phyloP scores from a whole-genome alignment of 2,888 invertebrate genomes.

The Himalopsyche tibetana region DNA sequence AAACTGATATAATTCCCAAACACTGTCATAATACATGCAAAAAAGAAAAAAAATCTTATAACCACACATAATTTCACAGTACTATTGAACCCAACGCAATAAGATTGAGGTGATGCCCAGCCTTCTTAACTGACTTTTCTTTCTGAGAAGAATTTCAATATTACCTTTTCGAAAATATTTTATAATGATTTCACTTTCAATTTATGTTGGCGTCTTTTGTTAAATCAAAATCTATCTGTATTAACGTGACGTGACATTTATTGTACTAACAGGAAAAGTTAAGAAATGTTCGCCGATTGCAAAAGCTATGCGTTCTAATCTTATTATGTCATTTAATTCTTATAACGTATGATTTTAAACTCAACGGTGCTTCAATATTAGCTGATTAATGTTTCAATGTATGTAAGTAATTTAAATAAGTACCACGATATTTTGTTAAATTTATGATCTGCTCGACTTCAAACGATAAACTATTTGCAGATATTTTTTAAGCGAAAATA shows the following conservation, averaged over 20 bases:
- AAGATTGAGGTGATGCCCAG: constrained; percentile 14
- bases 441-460: no score
- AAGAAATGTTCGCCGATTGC: constrained; percentile 29
- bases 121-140: constrained; percentile 31
- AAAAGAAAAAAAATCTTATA: neutral
- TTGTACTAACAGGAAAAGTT: constrained; percentile 37
- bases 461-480: no score
- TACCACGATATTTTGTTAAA: no score
- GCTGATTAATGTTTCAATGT: constrained; percentile 8
- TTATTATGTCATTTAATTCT: constrained; percentile 38
- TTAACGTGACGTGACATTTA: constrained; percentile 43
- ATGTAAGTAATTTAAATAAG: neutral
- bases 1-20: constrained; percentile 7
- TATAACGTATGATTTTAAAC: constrained; percentile 4
- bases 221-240: constrained; percentile 42
- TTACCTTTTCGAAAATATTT: constrained; percentile 28
- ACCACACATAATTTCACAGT: neutral
- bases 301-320: constrained; percentile 37
- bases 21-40: neutral
- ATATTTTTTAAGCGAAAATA: no score
- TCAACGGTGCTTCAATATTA: neutral
- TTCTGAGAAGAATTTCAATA: constrained; percentile 17
- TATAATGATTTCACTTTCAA: constrained; percentile 34
- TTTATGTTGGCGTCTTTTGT: constrained; percentile 40
- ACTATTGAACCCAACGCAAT: constrained; percentile 28